Base-by-base conservation (phyloP, 2,797 vertebrate species). In the Graptemys geographica region DNA sequence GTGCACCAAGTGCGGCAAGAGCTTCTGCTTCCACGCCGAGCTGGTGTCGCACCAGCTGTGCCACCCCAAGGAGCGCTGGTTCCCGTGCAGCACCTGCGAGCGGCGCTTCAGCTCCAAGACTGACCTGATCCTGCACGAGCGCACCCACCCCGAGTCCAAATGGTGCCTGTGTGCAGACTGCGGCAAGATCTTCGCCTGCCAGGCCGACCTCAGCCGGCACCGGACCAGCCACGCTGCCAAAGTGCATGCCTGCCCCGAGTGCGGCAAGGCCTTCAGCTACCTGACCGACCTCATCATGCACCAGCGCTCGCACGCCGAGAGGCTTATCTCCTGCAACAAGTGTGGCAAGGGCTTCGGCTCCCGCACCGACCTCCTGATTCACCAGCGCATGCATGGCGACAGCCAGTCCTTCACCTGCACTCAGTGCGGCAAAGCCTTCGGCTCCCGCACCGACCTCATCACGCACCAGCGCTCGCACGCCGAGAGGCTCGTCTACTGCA, bases 231-330 rank as follows among this genome's bases (percentile, higher is more conserved):
- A n/a, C 3, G 37, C 37, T 6, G 53, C 49, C 53, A 56, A 28
- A 25, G 11, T 18, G n/a, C 81, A 56, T 4, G 12, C n/a, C 25
- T 82, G 55, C 55, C 53, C n/a, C 7, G 21, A 18, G n/a, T 82
- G 81, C 4, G 25, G 25, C n/a, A 57, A 82, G 55, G 81, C 12
- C 55, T 82, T 82, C 21, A 12, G 81, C 23, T 41, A 3, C 53
- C 55, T 16, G 25, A 8, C 55, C 4, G 56, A 82, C 37, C 81
- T 82, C 53, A 11, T 57, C n/a, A 2, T 27, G 81, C 81, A 82
- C 81, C 55, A 59, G 78, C 13, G 55, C 49, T 52, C 33, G 3
- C 0, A 0, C 41, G 10, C 5, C 1, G 79, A 57, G 53, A 18
- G 31, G 56, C 56, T 69, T 25, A 33, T 5, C 41, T 49, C 16